A percentile compares a stretch with the other conserved stretches of the same genome.
These are phyloP conservation scores for Acrocephalus scirpaceus DNA, from an alignment of 2,797 vertebrate species.

Conservation along the genomic window DNA sequence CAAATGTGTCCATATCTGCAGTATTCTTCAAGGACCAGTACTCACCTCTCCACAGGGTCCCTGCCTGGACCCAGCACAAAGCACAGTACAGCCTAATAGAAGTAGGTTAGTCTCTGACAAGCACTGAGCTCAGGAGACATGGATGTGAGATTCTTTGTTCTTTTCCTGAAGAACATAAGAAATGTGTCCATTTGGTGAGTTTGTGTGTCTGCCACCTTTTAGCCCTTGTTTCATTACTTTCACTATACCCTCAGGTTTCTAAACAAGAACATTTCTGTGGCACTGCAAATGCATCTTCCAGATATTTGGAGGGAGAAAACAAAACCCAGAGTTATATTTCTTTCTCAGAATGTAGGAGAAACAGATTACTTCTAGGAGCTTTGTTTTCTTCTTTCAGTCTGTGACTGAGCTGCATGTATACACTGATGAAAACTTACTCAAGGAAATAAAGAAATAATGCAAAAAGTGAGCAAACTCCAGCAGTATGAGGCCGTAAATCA, in stretches of 20 bases:
- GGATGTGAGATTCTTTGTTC: accelerated
- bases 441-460: not conserved
- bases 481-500: not conserved
- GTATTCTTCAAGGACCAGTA: not conserved
- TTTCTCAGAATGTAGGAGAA: not conserved
- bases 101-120: not conserved
- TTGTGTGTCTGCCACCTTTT: not conserved
- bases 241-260: not conserved
- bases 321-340: not conserved
- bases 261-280: not conserved
- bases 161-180: not conserved
- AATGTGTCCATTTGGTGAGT: not conserved
- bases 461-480: not conserved
- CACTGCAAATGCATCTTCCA: not conserved
- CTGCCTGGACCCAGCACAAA: not conserved
- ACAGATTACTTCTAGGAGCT: not conserved
- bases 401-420: not conserved
- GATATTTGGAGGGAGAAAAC: not conserved
- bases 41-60: not conserved
- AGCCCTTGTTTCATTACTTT: not conserved
- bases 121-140: not conserved
- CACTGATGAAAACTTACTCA: not conserved
- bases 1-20: not conserved
- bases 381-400: not conserved
- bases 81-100: not conserved